Conservation (phyloP, 2,113 vertebrate species). For the Crypturellus undulatus region DNA sequence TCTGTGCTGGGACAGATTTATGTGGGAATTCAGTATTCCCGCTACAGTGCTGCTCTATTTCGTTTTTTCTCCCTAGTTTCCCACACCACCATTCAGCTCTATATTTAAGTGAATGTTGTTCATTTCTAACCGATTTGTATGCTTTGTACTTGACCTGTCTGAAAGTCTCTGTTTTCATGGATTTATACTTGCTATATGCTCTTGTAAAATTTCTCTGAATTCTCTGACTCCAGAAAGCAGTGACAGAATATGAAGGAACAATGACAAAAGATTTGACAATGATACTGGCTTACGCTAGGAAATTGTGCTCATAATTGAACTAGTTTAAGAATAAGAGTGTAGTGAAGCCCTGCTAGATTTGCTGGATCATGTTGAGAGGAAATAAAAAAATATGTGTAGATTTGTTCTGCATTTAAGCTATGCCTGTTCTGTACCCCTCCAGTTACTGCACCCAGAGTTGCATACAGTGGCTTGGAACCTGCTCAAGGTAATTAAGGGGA, state of each 20-base stretch:
- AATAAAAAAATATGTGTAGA: background rate
- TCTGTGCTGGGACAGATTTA: background rate
- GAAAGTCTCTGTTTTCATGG: background rate
- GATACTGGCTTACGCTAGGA: background rate
- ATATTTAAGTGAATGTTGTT: slow-evolving; percentile 8
- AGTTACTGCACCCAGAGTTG: background rate
- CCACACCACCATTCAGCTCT: background rate
- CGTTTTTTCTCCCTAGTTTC: background rate
- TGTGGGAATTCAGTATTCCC: background rate
- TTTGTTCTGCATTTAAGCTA: background rate
- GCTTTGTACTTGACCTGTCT: background rate
- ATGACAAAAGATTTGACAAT: background rate
- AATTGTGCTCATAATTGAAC: background rate
- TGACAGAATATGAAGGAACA: background rate
- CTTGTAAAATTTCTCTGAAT: background rate
- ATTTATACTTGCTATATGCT: background rate
- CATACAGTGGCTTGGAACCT: background rate
- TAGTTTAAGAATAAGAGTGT: background rate
- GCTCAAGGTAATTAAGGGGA: background rate
- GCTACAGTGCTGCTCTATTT: background rate
- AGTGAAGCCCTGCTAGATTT: background rate
- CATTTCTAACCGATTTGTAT: background rate
- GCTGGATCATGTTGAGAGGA: background rate
- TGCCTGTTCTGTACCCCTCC: background rate
- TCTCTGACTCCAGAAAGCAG: background rate